Evolutionary conservation across 2,113 vertebrate genomes (phyloP).

Genomic region (Burhinus oedicnemus): DNA sequence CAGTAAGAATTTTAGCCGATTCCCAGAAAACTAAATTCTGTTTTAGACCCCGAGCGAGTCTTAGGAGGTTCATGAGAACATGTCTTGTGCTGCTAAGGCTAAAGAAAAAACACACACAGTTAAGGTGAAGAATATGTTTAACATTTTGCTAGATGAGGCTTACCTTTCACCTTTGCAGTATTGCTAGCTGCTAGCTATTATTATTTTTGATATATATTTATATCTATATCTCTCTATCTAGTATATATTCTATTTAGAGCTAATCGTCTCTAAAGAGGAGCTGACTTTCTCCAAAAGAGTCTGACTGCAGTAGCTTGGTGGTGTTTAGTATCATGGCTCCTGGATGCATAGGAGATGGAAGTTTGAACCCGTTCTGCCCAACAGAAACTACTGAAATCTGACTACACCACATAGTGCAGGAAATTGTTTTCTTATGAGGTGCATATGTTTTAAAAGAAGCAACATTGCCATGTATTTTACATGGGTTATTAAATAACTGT

Average conservation of each 20-base stretch:
- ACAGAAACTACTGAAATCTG: constrained; percentile 49
- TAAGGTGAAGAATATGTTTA: neutral
- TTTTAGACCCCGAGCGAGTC: neutral
- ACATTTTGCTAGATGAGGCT: neutral
- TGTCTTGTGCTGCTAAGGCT: neutral
- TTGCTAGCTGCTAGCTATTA: neutral
- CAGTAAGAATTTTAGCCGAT: neutral
- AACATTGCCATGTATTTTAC: constrained; percentile 39
- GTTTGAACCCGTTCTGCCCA: neutral
- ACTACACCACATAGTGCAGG: constrained; percentile 10
- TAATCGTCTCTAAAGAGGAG: neutral
- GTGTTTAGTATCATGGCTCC: neutral
- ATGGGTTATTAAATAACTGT: constrained; percentile 57
- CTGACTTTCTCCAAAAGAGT: neutral
- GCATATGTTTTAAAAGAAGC: constrained; percentile 52
- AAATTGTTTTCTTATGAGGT: constrained; percentile 63
- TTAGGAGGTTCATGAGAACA: neutral
- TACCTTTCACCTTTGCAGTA: neutral
- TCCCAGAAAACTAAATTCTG: neutral
- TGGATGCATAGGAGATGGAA: neutral
- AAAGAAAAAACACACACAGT: neutral
- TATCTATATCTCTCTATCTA: neutral
- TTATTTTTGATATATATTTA: neutral
- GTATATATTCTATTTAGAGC: neutral
- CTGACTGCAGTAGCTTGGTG: neutral